These are phyloP conservation scores for Leptinotarsa lineolata DNA, from an alignment of 1,140 invertebrate genomes.

Conservation along the genomic window DNA sequence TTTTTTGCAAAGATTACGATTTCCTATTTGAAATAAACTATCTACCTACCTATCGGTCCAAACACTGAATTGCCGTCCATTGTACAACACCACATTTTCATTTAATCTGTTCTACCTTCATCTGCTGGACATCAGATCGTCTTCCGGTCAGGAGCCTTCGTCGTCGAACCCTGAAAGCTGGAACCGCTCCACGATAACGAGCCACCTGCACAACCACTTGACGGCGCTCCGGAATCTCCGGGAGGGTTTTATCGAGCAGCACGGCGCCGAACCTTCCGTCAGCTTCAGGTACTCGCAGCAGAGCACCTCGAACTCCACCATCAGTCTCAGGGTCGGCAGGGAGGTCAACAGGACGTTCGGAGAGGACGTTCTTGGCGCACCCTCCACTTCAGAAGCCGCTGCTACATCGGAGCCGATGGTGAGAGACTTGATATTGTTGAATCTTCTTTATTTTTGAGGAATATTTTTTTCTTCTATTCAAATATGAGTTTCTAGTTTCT, in stretches of 20 bases:
- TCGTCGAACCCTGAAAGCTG: not conserved
- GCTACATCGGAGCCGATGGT: not conserved
- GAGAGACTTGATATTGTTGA: not conserved
- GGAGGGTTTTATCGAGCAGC: constrained; percentile 53
- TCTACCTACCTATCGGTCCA: too few relatives aligned
- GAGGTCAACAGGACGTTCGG: constrained; percentile 11
- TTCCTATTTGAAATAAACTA: too few relatives aligned
- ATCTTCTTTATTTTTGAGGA: too few relatives aligned
- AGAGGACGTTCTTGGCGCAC: not conserved
- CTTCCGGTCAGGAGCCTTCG: not conserved
- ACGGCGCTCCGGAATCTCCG: constrained; percentile 50
- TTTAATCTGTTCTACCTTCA: too few relatives aligned
- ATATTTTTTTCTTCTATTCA: too few relatives aligned
- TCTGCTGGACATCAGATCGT: not conserved
- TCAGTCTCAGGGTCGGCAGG: constrained; percentile 49
- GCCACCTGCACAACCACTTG: constrained; percentile 49
- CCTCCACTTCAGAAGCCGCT: constrained; percentile 20
- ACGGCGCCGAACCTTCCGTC: constrained; percentile 54
- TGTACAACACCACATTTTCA: too few relatives aligned
- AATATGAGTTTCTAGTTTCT: too few relatives aligned
- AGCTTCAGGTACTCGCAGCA: constrained; percentile 53
- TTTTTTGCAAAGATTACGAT: too few relatives aligned
- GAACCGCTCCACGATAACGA: not conserved
- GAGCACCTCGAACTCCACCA: constrained; percentile 54
- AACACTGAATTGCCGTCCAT: too few relatives aligned